Percentiles rank a stretch among this genome's conserved stretches.
Evolutionary conservation across 2,797 vertebrate genomes (phyloP).

Genomic region (Stomatorhinus walkeri): DNA sequence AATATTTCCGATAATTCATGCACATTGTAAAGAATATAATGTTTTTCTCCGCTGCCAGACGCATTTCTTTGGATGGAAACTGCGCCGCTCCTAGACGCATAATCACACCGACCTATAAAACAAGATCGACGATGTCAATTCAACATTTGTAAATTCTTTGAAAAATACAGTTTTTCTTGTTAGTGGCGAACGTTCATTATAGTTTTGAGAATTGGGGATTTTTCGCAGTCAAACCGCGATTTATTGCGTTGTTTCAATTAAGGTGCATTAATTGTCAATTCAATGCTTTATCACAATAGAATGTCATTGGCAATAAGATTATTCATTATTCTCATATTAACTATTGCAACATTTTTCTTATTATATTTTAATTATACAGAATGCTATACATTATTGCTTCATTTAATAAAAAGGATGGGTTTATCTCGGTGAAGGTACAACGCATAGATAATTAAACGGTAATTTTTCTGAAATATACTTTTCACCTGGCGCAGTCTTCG

Average conservation of each 20-base stretch:
- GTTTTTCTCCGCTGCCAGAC: not conserved
- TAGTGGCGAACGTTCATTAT: not conserved
- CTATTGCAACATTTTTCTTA: not conserved
- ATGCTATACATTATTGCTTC: not conserved
- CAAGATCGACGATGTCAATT: not conserved
- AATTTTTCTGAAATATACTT: not conserved
- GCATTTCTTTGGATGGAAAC: not conserved
- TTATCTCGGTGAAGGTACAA: not conserved
- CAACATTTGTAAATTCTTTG: not conserved
- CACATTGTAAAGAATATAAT: not conserved
- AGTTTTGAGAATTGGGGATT: not conserved
- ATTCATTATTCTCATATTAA: not conserved
- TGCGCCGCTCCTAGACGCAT: not conserved
- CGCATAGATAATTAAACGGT: not conserved
- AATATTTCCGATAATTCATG: slow-evolving; percentile 1
- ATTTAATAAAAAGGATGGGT: not conserved
- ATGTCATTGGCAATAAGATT: not conserved
- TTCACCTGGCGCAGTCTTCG: not conserved
- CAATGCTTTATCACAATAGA: not conserved
- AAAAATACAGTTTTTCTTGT: not conserved
- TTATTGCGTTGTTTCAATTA: not conserved
- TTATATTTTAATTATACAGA: not conserved
- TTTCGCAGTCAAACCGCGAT: not conserved
- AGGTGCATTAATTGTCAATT: not conserved
- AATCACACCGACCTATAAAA: not conserved